Percentiles rank a stretch among this genome's conserved stretches.
Conservation (phyloP, 2,797 vertebrate genomes). For the Xenentodon cancila region DNA sequence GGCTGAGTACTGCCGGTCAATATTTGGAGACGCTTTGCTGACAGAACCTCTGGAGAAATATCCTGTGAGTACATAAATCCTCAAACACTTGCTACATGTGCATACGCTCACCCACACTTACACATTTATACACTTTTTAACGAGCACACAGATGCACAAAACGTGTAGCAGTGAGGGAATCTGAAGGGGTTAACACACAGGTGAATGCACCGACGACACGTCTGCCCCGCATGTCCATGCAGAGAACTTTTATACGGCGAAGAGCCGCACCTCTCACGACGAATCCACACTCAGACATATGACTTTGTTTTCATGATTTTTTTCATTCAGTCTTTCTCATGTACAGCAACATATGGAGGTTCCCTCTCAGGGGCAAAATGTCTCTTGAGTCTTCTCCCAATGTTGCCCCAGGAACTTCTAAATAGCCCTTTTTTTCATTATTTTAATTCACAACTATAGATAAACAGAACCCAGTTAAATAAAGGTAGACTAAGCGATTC, state of each 20-base stretch:
- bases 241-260: neutral
- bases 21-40: constrained; percentile 95
- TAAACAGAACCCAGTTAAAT: too few relatives aligned
- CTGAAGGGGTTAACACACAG: constrained; percentile 39
- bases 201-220: constrained; percentile 32
- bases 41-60: constrained; percentile 95
- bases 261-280: neutral
- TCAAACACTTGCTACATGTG: constrained; percentile 17
- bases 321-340: too few relatives aligned
- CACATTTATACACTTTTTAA: neutral
- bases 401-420: too few relatives aligned
- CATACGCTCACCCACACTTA: constrained; percentile 14
- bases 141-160: constrained; percentile 14
- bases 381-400: too few relatives aligned
- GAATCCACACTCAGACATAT: too few relatives aligned
- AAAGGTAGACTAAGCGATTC: too few relatives aligned
- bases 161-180: constrained; percentile 28
- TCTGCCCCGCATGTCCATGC: constrained; percentile 7
- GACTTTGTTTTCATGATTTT: too few relatives aligned
- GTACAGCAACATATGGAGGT: too few relatives aligned
- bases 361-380: too few relatives aligned
- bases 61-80: constrained; percentile 83
- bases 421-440: too few relatives aligned
- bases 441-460: too few relatives aligned
- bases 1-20: constrained; percentile 96